Percentiles rank a stretch among this genome's conserved stretches.
Evolutionary conservation across 2,113 vertebrate species (phyloP).

Genomic region (Haplotaxodon microlepis): DNA sequence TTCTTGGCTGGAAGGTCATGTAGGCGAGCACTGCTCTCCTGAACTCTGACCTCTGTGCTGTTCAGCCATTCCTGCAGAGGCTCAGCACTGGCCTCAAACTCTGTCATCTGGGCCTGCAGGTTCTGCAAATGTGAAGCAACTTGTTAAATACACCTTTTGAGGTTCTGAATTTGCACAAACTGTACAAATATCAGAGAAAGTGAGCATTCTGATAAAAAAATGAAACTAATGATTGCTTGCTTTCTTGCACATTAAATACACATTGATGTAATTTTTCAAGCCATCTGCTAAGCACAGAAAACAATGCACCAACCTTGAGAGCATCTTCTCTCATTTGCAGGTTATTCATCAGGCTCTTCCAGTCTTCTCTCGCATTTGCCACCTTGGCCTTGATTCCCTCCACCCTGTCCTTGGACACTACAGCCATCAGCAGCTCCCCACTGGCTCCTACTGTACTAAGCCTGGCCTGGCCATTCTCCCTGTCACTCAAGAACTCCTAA

Average conservation of each 20-base stretch:
- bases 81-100: constrained; percentile 86
- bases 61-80: constrained; percentile 90
- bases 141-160: neutral
- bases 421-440: constrained; percentile 82
- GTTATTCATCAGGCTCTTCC: constrained; percentile 85
- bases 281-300: neutral
- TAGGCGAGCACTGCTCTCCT: constrained; percentile 82
- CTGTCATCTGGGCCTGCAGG: constrained; percentile 90
- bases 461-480: constrained; percentile 87
- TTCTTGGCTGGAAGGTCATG: constrained; percentile 89
- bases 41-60: constrained; percentile 79
- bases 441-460: constrained; percentile 80
- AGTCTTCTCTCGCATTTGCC: constrained; percentile 81
- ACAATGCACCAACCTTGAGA: constrained; percentile 78
- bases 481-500: constrained; percentile 90
- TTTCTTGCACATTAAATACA: neutral
- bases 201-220: neutral
- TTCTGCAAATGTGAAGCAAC: constrained; percentile 63
- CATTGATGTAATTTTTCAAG: neutral
- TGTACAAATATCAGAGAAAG: neutral
- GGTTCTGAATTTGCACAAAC: neutral
- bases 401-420: constrained; percentile 81
- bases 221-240: neutral
- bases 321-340: constrained; percentile 84
- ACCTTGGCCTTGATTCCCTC: constrained; percentile 80